Evolutionary conservation across 2,113 vertebrate species (phyloP).

Genomic region (western clawed frog (Xenopus tropicalis)): DNA sequence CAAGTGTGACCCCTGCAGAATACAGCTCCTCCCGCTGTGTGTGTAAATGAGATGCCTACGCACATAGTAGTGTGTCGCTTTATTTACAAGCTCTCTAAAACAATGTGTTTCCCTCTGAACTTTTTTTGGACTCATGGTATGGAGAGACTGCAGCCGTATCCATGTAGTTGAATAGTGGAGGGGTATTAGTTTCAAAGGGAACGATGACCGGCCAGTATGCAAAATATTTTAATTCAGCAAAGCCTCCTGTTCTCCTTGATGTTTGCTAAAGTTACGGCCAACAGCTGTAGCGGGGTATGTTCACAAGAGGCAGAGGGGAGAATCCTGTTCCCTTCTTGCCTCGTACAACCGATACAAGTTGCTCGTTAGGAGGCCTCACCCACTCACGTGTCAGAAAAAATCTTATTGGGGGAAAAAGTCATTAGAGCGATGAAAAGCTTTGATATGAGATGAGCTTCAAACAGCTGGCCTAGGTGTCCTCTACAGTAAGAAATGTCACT

Average conservation of each 20-base stretch:
- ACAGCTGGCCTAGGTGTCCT: slow-evolving; percentile 52
- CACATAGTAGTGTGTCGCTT: slow-evolving; percentile 4
- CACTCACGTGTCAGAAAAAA: slow-evolving; percentile 42
- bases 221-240: slow-evolving; percentile 81
- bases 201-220: slow-evolving; percentile 77
- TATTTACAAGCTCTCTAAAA: slow-evolving; percentile 49
- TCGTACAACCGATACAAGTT: slow-evolving; percentile 55
- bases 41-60: slow-evolving; percentile 17
- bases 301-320: slow-evolving; percentile 59
- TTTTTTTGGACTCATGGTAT: slow-evolving; percentile 61
- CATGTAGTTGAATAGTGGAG: slow-evolving; percentile 62
- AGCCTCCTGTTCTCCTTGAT: slow-evolving; percentile 75
- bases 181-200: slow-evolving; percentile 82
- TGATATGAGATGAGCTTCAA: not conserved
- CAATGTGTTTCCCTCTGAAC: slow-evolving; percentile 62
- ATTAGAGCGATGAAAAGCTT: slow-evolving; percentile 36
- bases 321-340: slow-evolving; percentile 51
- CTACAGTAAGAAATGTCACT: slow-evolving; percentile 48
- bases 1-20: too few relatives aligned
- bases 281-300: slow-evolving; percentile 73
- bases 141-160: slow-evolving; percentile 60
- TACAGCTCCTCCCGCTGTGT: not conserved
- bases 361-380: slow-evolving; percentile 56
- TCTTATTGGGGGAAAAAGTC: slow-evolving; percentile 4
- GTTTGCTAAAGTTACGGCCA: slow-evolving; percentile 79